Percentiles rank a stretch among this genome's conserved stretches.
Conservation (phyloP, 2,888 invertebrate species). For the Matsumyia berberina region DNA sequence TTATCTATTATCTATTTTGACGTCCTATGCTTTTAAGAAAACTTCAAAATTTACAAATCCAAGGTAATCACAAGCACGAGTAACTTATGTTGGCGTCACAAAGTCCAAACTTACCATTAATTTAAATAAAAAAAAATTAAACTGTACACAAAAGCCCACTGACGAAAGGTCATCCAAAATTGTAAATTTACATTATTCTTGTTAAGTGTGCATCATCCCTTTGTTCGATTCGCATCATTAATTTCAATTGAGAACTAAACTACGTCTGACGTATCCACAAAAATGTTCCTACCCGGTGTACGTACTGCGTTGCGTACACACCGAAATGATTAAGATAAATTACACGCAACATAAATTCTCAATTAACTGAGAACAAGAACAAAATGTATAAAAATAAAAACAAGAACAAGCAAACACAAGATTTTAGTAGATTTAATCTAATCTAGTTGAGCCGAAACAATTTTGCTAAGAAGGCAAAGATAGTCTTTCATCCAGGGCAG, state of each 20-base stretch:
- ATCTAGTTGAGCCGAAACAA: background rate
- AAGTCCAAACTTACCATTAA: conserved; percentile 13
- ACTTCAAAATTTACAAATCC: no score
- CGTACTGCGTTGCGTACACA: background rate
- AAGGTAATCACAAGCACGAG: no score
- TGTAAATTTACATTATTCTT: conserved; percentile 18
- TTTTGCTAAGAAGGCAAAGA: no score
- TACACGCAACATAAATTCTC: conserved; percentile 23
- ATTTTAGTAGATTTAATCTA: conserved; percentile 17
- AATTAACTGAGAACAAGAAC: conserved; percentile 29
- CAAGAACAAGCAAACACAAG: conserved; percentile 6
- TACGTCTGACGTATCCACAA: conserved; percentile 8
- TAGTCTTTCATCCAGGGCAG: no score
- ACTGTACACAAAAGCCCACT: background rate
- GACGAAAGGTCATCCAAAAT: background rate
- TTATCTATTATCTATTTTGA: no score
- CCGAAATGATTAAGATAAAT: conserved; percentile 56
- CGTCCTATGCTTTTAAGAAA: no score
- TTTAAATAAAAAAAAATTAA: conserved; percentile 21
- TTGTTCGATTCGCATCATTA: conserved; percentile 49
- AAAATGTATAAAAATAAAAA: background rate
- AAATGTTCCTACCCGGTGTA: conserved; percentile 15
- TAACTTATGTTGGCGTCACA: conserved; percentile 3
- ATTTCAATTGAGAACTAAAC: conserved; percentile 54
- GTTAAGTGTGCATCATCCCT: conserved; percentile 38